These are phyloP conservation scores for Falco novaeseelandiae DNA, from an alignment of 2,797 vertebrate species.

Conservation along the genomic window DNA sequence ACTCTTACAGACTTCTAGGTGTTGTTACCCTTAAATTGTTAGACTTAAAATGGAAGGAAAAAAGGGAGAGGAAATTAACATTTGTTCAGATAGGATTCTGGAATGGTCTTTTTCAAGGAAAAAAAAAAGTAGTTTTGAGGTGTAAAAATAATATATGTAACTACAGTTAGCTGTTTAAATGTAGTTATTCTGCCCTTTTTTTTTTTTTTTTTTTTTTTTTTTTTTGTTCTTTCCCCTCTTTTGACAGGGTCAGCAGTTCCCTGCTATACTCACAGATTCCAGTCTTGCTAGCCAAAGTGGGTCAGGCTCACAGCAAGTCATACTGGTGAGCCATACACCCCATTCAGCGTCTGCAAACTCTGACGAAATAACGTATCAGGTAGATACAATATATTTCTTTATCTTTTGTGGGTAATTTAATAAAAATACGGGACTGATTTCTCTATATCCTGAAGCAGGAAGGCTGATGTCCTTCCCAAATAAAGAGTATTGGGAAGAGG, in stretches of 20 bases:
- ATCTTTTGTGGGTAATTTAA: not conserved
- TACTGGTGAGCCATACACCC: slow-evolving; percentile 89
- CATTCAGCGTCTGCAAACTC: slow-evolving; percentile 77
- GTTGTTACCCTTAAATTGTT: not conserved
- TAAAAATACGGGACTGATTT: not conserved
- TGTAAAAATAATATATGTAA: not conserved
- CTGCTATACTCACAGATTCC: slow-evolving; percentile 87
- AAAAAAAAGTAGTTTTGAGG: not conserved
- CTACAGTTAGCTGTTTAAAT: not conserved
- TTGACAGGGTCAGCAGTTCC: slow-evolving; percentile 87
- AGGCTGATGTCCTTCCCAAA: not conserved
- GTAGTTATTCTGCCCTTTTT: not conserved
- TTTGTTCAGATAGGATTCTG: not conserved
- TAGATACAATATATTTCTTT: slow-evolving; percentile 45
- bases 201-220: too few species aligned
- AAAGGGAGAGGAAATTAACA: not conserved
- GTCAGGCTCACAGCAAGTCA: slow-evolving; percentile 85
- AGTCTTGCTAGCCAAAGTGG: slow-evolving; percentile 80
- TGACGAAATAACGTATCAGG: slow-evolving; percentile 85
- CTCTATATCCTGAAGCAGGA: not conserved
- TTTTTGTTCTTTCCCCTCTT: not conserved
- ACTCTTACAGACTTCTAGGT: not conserved
- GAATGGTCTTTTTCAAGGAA: not conserved
- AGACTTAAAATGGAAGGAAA: not conserved
- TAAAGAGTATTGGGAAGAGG: not conserved